These are phyloP conservation scores for Strix uralensis DNA, from an alignment of 2,113 vertebrate genomes.

Conservation along the genomic window DNA sequence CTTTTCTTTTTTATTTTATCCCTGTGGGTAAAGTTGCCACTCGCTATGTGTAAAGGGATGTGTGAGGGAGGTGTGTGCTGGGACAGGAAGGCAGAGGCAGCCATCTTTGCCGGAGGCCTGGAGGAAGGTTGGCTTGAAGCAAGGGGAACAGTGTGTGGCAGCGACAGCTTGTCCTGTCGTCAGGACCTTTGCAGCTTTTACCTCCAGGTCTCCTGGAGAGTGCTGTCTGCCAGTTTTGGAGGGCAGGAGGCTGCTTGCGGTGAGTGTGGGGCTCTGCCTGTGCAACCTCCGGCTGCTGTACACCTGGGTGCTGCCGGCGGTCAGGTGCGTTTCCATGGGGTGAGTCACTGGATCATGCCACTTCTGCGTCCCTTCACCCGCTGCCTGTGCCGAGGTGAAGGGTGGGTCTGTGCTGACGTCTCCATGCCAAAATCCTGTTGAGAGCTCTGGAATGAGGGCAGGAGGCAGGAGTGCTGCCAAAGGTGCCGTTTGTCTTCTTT, in stretches of 20 bases:
- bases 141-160: fast-evolving
- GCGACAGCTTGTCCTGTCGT: not conserved
- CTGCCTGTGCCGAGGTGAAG: not conserved
- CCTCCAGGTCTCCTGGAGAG: not conserved
- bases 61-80: not conserved
- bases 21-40: not conserved
- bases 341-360: not conserved
- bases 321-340: fast-evolving
- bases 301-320: fast-evolving
- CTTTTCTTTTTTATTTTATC: not conserved
- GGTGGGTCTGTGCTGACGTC: not conserved
- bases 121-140: not conserved
- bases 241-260: not conserved
- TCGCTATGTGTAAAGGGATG: fast-evolving
- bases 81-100: not conserved
- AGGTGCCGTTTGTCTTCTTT: not conserved
- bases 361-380: not conserved
- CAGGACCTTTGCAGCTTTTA: not conserved
- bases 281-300: not conserved
- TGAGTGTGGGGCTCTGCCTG: not conserved
- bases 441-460: not conserved
- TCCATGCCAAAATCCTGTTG: not conserved
- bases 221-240: not conserved
- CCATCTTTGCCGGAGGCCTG: fast-evolving
- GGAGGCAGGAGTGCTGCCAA: not conserved